Evolutionary conservation across 2,797 vertebrate species (phyloP), one percentile per base, ranked within the genome.

Genomic region (Periparus ater): DNA sequence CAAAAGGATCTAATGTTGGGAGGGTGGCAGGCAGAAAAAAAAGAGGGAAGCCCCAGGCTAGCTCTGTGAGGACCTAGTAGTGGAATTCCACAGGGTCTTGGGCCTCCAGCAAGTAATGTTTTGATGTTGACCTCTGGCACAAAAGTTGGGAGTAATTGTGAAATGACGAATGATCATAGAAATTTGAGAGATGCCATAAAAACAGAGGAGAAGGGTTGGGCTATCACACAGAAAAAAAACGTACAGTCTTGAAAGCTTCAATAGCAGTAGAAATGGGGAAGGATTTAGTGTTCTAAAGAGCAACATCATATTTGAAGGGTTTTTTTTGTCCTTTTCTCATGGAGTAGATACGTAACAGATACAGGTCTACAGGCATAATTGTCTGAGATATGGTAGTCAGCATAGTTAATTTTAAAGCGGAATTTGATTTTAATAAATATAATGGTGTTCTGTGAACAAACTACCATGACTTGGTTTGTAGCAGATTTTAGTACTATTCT

Each of bases 1-100:
- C 0, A 0, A 38, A 67, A 61, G 21, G 11, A 54, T 50, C 18
- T 80, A 7, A 63, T 74, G 11, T 32, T 4, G 4, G 17, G 48
- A 85, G n/a, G 15, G 45, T 66, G 34, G 20, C 61, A 68, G 50
- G 42, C 23, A 57, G 47, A 66, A 9, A 15, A 1, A 15, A 75
- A 44, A 40, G 62, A 55, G 32, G 14, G 9, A 62, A 71, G 26
- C 0, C 0, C 13, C 21, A 23, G 26, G 7, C 45, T 85, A 85
- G 44, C 48, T 53, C 19, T 73, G 23, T 51, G 57, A 66, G 13
- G 36, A 74, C 29, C 57, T 67, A 5, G 30, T 36, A 45, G 34
- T 32, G 40, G 58, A 66, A 71, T 85, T 94, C 53, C 76, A 53
- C 1, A 1, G 68, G 54, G 29, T 63, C 21, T 61, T 51, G 32